phyloP scores from a whole-genome alignment of 2,888 invertebrate species.

The Oligia fasciuncula region DNA sequence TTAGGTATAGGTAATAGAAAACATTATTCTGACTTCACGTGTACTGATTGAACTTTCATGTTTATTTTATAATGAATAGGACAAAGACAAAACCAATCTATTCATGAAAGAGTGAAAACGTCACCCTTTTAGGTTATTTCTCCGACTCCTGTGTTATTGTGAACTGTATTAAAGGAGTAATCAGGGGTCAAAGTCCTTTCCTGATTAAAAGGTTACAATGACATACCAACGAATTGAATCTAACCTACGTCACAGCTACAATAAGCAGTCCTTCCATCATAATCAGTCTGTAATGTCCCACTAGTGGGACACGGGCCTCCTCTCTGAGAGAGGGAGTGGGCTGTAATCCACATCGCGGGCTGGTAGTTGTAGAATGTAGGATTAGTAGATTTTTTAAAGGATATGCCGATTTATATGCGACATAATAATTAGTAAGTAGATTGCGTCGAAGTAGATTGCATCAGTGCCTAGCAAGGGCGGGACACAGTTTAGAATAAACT shows the following conservation, averaged over 20 bases:
- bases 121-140: neutral
- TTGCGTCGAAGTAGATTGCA: no score
- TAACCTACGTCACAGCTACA: neutral
- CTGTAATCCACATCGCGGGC: neutral
- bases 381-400: neutral
- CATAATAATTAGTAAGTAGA: no score
- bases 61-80: neutral
- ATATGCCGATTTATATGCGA: no score
- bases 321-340: no score
- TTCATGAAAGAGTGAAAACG: neutral
- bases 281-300: no score
- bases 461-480: no score
- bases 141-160: neutral
- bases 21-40: neutral
- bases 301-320: no score
- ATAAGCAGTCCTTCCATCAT: neutral
- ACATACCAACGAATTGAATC: neutral
- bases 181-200: neutral
- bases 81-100: neutral
- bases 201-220: neutral
- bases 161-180: neutral
- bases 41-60: constrained; percentile 4
- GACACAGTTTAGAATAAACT: no score
- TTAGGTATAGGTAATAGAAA: neutral
- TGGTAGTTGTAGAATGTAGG: no score